Evolutionary conservation across 2,113 vertebrate genomes (phyloP).

Genomic region (Cnemophilus loriae): DNA sequence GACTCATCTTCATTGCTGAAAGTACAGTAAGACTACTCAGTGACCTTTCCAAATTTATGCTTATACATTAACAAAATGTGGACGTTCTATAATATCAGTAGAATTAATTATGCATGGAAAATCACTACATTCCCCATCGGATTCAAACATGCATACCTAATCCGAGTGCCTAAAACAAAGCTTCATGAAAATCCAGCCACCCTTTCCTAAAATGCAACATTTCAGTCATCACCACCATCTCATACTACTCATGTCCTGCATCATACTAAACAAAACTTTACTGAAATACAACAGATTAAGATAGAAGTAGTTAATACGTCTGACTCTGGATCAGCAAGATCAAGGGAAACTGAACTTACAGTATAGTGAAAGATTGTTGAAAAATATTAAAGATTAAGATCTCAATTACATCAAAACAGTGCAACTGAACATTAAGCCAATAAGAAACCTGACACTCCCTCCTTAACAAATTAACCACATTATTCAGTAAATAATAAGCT

Average conservation of each 20-base stretch:
- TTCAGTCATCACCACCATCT: background rate
- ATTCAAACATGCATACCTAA: background rate
- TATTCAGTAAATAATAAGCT: background rate
- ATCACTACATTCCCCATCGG: background rate
- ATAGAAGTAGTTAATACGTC: background rate
- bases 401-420: background rate
- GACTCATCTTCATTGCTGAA: background rate
- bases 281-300: background rate
- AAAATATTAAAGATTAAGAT: background rate
- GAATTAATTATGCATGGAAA: background rate
- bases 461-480: background rate
- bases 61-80: background rate
- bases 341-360: background rate
- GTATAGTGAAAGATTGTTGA: background rate
- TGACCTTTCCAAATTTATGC: background rate
- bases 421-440: background rate
- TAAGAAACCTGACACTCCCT: background rate
- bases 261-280: background rate
- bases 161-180: background rate
- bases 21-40: background rate
- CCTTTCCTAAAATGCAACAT: background rate
- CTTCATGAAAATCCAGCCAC: background rate
- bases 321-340: background rate
- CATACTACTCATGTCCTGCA: background rate
- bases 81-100: background rate